phyloP scores from a whole-genome alignment of 2,888 invertebrate genomes.

The Euclidia mi region DNA sequence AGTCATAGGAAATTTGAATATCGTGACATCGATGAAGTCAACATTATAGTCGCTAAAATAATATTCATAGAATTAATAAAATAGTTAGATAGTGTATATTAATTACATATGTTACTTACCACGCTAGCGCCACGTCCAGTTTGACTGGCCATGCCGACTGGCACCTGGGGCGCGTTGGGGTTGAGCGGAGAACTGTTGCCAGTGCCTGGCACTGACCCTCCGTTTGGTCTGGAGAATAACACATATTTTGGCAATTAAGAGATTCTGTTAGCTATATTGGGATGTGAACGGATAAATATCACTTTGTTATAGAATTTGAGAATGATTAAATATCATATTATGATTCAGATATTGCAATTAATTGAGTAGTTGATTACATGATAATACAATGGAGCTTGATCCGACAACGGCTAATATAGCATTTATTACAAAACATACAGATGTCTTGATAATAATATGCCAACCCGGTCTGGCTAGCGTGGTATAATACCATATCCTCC shows the following conservation, averaged over 20 bases:
- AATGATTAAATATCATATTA: no score
- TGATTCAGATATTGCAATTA: no score
- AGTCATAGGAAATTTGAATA: background rate
- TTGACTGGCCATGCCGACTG: conserved; percentile 93
- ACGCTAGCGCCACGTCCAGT: conserved; percentile 96
- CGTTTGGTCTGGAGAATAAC: conserved; percentile 63
- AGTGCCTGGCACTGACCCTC: conserved; percentile 81
- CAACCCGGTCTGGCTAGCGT: no score
- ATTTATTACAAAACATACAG: no score
- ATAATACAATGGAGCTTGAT: no score
- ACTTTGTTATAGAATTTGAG: no score
- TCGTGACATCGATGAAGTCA: background rate
- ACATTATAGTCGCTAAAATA: background rate
- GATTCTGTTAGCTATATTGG: no score
- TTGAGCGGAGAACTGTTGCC: conserved; percentile 88
- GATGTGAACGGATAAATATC: no score
- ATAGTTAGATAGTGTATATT: conserved; percentile 1
- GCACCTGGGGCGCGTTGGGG: conserved; percentile 92
- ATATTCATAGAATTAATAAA: background rate
- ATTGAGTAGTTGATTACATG: no score
- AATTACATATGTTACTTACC: conserved; percentile 89
- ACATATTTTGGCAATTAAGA: background rate
- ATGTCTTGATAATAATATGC: no score
- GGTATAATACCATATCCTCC: no score
- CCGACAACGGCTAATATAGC: no score